phyloP scores from a whole-genome alignment of 1,140 invertebrate species.

The Medauroidea extradentata region DNA sequence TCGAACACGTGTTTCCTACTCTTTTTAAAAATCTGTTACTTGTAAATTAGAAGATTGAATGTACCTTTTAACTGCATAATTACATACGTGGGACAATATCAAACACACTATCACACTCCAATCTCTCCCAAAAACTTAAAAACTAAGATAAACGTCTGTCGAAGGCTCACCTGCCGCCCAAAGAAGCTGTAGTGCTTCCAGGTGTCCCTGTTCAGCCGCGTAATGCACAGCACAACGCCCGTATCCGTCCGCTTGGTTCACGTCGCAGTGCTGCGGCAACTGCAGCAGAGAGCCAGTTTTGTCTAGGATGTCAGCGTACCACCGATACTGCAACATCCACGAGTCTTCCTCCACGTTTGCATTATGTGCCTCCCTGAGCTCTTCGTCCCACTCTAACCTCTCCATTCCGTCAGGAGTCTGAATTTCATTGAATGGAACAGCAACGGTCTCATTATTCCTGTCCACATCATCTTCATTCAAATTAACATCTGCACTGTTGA shows the following conservation, averaged over 20 bases:
- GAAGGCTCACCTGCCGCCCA: slow-evolving; percentile 35
- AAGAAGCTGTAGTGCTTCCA: slow-evolving; percentile 45
- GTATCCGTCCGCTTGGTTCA: slow-evolving; percentile 49
- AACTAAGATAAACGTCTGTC: not conserved
- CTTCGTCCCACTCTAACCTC: slow-evolving; percentile 53
- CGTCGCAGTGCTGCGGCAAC: slow-evolving; percentile 37
- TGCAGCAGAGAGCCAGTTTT: slow-evolving; percentile 44
- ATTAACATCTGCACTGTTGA: not conserved
- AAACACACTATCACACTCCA: too few relatives aligned
- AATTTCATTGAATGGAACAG: slow-evolving; percentile 35
- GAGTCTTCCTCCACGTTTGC: slow-evolving; percentile 25
- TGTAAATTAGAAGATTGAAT: too few relatives aligned
- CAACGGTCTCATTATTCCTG: slow-evolving; percentile 1
- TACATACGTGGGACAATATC: too few relatives aligned
- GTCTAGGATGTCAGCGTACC: slow-evolving; percentile 53
- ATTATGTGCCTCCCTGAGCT: slow-evolving; percentile 42
- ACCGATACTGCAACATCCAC: slow-evolving; percentile 37
- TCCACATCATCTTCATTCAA: not conserved
- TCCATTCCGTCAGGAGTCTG: slow-evolving; percentile 57
- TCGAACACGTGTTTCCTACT: too few relatives aligned
- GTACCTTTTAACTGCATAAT: too few relatives aligned
- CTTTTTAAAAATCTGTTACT: too few relatives aligned
- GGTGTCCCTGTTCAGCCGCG: slow-evolving; percentile 50
- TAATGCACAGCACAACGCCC: slow-evolving; percentile 55
- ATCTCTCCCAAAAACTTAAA: not conserved